phyloP scores from a whole-genome alignment of 2,113 vertebrate genomes.

The Columba livia region DNA sequence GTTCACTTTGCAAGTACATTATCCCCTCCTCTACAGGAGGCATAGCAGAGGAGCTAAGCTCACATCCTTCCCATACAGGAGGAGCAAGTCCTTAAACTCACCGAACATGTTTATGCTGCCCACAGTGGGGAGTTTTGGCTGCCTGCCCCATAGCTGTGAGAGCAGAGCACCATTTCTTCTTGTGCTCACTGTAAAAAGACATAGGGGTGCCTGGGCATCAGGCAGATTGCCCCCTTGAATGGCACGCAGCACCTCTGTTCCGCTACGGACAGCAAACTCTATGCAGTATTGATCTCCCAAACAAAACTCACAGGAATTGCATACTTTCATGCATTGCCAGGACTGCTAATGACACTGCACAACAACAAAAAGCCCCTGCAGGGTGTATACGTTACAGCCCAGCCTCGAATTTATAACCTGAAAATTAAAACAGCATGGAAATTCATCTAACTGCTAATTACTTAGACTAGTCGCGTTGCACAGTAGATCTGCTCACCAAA shows the following conservation, averaged over 20 bases:
- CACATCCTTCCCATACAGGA: background rate
- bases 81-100: background rate
- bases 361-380: background rate
- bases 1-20: background rate
- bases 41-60: background rate
- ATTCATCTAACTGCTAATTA: background rate
- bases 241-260: background rate
- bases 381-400: background rate
- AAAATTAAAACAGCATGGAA: background rate
- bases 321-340: background rate
- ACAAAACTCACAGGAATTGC: background rate
- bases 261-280: accelerated
- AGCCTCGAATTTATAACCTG: background rate
- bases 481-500: conserved; percentile 80
- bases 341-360: background rate
- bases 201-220: background rate
- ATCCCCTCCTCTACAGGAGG: background rate
- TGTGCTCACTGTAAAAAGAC: accelerated
- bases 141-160: background rate
- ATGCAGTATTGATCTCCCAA: background rate
- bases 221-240: background rate
- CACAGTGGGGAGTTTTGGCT: background rate
- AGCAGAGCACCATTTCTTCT: background rate
- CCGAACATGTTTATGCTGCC: background rate
- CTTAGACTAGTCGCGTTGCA: background rate